Evolutionary conservation across 2,888 invertebrate species (phyloP).

Genomic region (Trachelus tabidus): DNA sequence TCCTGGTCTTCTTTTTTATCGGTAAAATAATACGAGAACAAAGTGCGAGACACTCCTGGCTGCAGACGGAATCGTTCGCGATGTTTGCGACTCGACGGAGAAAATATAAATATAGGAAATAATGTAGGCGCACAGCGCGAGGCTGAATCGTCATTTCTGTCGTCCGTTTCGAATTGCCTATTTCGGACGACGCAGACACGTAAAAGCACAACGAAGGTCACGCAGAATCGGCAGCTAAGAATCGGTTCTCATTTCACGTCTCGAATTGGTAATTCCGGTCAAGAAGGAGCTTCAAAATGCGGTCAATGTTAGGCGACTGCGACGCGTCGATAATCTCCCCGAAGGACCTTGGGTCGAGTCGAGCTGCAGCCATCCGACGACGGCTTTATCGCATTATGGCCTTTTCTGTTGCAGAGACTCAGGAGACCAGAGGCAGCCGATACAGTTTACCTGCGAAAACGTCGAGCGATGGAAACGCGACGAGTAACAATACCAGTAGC

Average conservation of each 20-base stretch:
- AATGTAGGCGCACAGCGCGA: background rate
- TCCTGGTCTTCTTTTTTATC: background rate
- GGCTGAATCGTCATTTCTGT: background rate
- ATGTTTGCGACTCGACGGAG: background rate
- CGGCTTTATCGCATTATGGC: background rate
- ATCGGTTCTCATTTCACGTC: constrained; percentile 15
- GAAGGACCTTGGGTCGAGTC: background rate
- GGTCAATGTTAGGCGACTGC: constrained; percentile 45
- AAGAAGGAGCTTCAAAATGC: constrained; percentile 39
- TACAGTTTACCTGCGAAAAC: constrained; percentile 42
- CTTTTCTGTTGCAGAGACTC: constrained; percentile 41
- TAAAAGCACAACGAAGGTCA: background rate
- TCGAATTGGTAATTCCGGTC: constrained; percentile 36
- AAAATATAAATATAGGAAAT: background rate
- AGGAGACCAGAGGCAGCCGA: constrained; percentile 45
- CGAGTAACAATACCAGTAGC: constrained; percentile 37
- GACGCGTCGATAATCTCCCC: background rate
- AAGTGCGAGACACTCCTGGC: background rate
- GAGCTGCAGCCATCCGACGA: background rate
- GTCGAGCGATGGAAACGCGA: constrained; percentile 33
- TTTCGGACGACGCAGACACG: background rate
- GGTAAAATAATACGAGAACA: background rate
- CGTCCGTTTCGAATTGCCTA: background rate
- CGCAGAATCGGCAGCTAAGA: background rate
- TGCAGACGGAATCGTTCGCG: background rate